phyloP scores from a whole-genome alignment of 2,113 vertebrate species.

The Anolis carolinensis region DNA sequence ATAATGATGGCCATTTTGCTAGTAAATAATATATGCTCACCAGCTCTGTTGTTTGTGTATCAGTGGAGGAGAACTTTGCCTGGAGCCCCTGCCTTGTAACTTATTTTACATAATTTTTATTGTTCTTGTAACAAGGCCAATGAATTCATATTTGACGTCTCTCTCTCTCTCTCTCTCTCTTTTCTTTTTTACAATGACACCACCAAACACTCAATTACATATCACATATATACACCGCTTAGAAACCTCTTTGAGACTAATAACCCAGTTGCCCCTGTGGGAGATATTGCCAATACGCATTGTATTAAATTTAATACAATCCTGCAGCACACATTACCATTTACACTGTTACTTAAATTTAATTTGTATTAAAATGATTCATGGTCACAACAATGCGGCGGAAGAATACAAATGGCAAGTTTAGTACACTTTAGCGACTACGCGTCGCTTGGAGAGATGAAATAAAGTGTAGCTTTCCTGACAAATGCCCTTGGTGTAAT shows the following conservation, averaged over 20 bases:
- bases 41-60: constrained; percentile 2
- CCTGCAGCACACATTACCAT: constrained; percentile 9
- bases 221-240: constrained; percentile 12
- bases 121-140: constrained; percentile 23
- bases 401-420: constrained; percentile 8
- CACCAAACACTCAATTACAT: not conserved
- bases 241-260: constrained; percentile 16
- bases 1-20: not conserved
- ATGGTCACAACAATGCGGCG: constrained; percentile 10
- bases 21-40: not conserved
- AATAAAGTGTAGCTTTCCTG: constrained; percentile 35
- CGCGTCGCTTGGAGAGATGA: constrained; percentile 14
- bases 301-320: constrained; percentile 32
- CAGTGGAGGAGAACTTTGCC: not conserved
- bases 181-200: not conserved
- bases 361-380: constrained; percentile 40
- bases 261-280: constrained; percentile 36
- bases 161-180: not conserved
- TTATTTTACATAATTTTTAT: constrained; percentile 30
- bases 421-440: constrained; percentile 9
- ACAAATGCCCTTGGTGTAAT: not conserved
- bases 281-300: constrained; percentile 20
- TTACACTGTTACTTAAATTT: constrained; percentile 27
- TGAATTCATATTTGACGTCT: constrained; percentile 5
- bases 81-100: not conserved